Base-by-base conservation (phyloP, 2,888 invertebrate species). In the Proisotoma minuta region DNA sequence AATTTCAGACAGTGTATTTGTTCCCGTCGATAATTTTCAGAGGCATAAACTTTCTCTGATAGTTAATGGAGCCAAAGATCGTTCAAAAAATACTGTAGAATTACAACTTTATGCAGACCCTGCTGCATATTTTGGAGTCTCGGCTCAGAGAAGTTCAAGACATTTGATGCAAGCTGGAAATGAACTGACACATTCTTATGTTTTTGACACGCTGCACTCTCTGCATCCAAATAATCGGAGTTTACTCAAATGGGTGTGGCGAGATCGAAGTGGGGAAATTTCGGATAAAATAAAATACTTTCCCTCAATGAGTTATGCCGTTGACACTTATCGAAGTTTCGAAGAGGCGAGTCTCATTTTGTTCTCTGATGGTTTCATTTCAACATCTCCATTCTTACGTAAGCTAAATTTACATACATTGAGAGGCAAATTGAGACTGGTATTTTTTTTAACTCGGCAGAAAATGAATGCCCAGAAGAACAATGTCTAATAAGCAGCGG, bases 31-130 rank as follows among this genome's bases (percentile, higher is more conserved):
- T 65, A 80, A 81, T 43, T 80, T 82, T 47, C 76, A 78, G 51
- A 74, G 78, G 58, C 80, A 81, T 65, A 76, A 82, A 79, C 79
- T 82, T 43, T 75, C 75, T 54, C 74, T 82, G 28, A 74, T 75
- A 28, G 75, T 84, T n/a, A 83, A 82, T 74, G 78, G 79, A 52
- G 80, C 81, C 18, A 83, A 83, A 74, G 83, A 83, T 71, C 79
- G 81, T 73, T 79, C 79, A n/a, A 79, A 79, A 23, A 79, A 81
- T 70, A 78, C 79, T 1, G 78, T 83, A 12, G 83, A 83, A 75
- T 75, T 81, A 15, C 77, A 79, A 20, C 65, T 68, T 50, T 78
- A 79, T 1, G 76, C 77, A 27, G 79, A 81, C 18, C 78, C 80
- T 24, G 80, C 81, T 1, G 79, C 83, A 0, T 82, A 80, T 65